Evolutionary conservation across 2,113 vertebrate genomes (phyloP).

Genomic region (Phainopepla nitens): DNA sequence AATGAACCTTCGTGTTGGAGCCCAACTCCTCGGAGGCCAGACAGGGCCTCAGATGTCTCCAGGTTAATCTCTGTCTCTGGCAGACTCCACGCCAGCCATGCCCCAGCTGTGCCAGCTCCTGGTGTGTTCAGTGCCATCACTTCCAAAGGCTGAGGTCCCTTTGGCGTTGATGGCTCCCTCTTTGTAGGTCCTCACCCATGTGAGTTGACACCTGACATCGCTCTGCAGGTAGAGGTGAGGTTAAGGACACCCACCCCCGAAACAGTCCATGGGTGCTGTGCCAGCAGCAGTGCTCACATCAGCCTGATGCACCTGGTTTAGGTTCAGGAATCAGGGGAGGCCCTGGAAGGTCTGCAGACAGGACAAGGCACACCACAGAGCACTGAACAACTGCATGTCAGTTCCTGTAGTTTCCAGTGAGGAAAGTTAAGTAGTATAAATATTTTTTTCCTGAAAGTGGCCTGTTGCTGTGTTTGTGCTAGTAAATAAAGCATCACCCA

Average conservation of each 20-base stretch:
- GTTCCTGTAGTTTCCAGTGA: not conserved
- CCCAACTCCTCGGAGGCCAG: not conserved
- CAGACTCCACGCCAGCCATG: not conserved
- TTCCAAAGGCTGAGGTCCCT: not conserved
- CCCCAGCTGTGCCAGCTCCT: not conserved
- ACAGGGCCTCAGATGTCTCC: not conserved
- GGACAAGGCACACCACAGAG: not conserved
- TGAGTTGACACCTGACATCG: not conserved
- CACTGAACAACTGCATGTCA: not conserved
- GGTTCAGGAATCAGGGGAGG: not conserved
- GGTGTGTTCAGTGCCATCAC: fast-evolving
- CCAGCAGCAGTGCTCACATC: not conserved
- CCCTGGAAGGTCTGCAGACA: not conserved
- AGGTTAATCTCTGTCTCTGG: not conserved
- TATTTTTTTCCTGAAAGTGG: not conserved
- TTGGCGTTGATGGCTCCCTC: not conserved
- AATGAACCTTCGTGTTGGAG: not conserved
- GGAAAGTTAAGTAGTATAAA: not conserved
- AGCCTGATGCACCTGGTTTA: not conserved
- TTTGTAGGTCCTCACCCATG: not conserved
- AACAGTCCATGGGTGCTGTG: not conserved
- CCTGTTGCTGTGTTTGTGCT: not conserved
- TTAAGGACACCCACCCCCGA: not conserved
- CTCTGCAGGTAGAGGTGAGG: not conserved
- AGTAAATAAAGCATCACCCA: not conserved